A percentile compares a stretch with the other conserved stretches of the same genome.
Conservation (phyloP, 2,113 vertebrate species). For the Centropus unirufus region DNA sequence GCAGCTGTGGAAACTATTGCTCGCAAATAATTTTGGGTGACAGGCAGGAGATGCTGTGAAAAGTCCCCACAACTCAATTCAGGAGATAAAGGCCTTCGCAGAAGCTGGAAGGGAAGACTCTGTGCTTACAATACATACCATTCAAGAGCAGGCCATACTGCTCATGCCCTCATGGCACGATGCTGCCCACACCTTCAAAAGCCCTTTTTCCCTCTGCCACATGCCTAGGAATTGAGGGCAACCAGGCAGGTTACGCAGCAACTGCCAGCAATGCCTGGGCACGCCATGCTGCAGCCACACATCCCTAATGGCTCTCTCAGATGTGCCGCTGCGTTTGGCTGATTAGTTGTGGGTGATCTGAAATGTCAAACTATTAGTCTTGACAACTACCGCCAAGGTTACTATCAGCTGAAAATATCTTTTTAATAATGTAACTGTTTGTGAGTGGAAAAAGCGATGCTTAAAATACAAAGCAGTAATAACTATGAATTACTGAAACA, state of each 20-base stretch:
- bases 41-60: background rate
- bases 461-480: slow-evolving; percentile 71
- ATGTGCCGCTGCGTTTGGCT: slow-evolving; percentile 73
- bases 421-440: slow-evolving; percentile 70
- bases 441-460: slow-evolving; percentile 69
- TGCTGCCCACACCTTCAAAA: background rate
- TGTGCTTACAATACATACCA: background rate
- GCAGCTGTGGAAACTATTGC: background rate
- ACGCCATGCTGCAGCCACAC: slow-evolving; percentile 32
- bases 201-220: slow-evolving; percentile 4
- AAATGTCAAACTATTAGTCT: slow-evolving; percentile 81
- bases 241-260: slow-evolving; percentile 37
- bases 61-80: background rate
- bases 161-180: background rate
- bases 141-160: background rate
- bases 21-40: background rate
- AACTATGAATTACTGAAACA: slow-evolving; percentile 54
- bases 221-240: background rate
- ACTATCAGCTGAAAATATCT: slow-evolving; percentile 54
- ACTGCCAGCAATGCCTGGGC: slow-evolving; percentile 32
- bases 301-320: slow-evolving; percentile 67
- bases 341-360: slow-evolving; percentile 76
- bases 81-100: background rate
- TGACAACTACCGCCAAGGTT: slow-evolving; percentile 65
- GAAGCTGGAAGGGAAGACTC: background rate